These are phyloP conservation scores for Heterodera schachtii DNA, from an alignment of 1,140 invertebrate genomes.

Conservation along the genomic window DNA sequence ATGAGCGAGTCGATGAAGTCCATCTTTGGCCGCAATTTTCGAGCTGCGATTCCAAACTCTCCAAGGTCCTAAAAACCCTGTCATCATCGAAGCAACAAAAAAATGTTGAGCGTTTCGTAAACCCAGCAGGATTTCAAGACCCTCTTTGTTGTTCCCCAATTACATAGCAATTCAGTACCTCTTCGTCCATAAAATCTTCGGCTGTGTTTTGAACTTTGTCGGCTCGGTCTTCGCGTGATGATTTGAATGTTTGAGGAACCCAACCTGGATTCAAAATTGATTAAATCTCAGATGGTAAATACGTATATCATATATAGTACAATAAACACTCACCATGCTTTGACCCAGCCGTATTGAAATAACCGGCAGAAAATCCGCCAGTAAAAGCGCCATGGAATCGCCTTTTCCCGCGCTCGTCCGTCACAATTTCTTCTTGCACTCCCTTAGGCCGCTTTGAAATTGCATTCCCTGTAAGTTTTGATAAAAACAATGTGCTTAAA, in stretches of 20 bases:
- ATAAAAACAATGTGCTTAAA: too few species aligned
- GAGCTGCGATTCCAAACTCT: conserved; percentile 91
- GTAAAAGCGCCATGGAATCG: conserved; percentile 99
- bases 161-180: conserved; percentile 72
- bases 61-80: conserved; percentile 78
- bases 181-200: conserved; percentile 98
- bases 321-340: conserved; percentile 75
- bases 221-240: conserved; percentile 76
- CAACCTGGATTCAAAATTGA: too few species aligned
- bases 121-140: too few species aligned
- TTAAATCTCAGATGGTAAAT: too few species aligned
- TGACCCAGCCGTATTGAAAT: conserved; percentile 92
- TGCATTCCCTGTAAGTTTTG: conserved; percentile 43
- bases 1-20: conserved; percentile 72
- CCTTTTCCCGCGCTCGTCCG: conserved; percentile 83
- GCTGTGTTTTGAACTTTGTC: conserved; percentile 71
- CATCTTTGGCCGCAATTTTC: conserved; percentile 76
- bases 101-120: too few species aligned
- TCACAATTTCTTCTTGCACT: conserved; percentile 86
- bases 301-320: too few species aligned
- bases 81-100: neutral
- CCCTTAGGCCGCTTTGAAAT: conserved; percentile 76
- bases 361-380: conserved; percentile 96
- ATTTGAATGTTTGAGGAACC: conserved; percentile 86
- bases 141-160: too few species aligned